Percentiles rank a stretch among this genome's conserved stretches.
Evolutionary conservation across 92 coral and sea anemone species (phyloP).

Genomic region (Heliopora coerulea): DNA sequence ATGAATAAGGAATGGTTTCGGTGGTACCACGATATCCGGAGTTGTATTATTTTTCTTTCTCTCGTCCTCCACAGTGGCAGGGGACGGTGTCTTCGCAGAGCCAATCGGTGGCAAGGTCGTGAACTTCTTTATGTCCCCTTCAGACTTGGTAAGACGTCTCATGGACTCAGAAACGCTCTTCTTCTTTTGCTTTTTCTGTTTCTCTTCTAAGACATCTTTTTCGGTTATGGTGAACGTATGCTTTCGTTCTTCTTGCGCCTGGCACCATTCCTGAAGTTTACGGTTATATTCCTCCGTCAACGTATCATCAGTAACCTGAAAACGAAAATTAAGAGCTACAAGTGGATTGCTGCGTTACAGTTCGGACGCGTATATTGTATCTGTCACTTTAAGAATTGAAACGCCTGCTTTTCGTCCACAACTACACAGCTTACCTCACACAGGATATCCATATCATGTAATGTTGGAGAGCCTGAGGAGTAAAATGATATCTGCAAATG

Average conservation of each 20-base stretch:
- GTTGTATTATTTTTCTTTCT: conserved; percentile 11
- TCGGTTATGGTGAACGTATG: conserved; percentile 91
- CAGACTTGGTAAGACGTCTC: conserved; percentile 67
- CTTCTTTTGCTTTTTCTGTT: conserved; percentile 16
- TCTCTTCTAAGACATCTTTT: conserved; percentile 57
- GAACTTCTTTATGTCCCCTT: conserved; percentile 89
- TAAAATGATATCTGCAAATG: conserved; percentile 76
- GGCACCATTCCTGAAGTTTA: conserved; percentile 77
- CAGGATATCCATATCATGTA: conserved; percentile 80
- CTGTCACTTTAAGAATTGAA: too few species aligned
- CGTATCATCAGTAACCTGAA: conserved; percentile 86
- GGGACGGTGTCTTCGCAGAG: conserved; percentile 46
- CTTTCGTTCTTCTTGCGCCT: conserved; percentile 79
- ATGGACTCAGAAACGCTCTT: conserved; percentile 34
- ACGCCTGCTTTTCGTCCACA: not conserved
- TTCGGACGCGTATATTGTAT: too few species aligned
- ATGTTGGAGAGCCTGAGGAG: conserved; percentile 83
- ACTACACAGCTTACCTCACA: conserved; percentile 72
- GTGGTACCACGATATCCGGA: conserved; percentile 75
- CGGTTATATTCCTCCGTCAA: conserved; percentile 85
- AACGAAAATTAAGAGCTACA: too few species aligned
- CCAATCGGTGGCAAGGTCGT: conserved; percentile 90
- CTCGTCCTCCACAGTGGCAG: conserved; percentile 25
- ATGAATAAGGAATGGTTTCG: conserved; percentile 86
- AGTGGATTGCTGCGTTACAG: too few species aligned